Base-by-base conservation (phyloP, 2,797 vertebrate species). In the Gobionotothen gibberifrons region DNA sequence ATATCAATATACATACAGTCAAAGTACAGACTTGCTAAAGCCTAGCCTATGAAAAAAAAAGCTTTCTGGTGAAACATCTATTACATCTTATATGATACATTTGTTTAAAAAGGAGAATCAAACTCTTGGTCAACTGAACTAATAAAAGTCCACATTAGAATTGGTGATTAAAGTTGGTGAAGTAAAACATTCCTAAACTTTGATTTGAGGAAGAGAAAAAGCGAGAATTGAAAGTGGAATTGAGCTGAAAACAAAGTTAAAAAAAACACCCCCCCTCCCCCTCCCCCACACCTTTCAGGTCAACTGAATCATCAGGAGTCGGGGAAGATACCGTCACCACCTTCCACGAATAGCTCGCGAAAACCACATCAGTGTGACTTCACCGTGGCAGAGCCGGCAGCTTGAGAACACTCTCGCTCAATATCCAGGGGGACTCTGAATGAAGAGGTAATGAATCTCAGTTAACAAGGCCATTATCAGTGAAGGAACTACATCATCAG, bases 391-490 rank as follows among this genome's bases (percentile, higher is more conserved):
- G 74, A 69, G 39, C 40, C 68, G 40, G 81, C 26, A 69, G 75
- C 82, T 84, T 68, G 74, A 88, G 72, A 86, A 85, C 78, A 36
- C 79, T 81, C 66, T 78, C 65, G 60, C 78, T 86, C 81, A 72
- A 89, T 86, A 88, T 88, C 84, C 88, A 83, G 66, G 85, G 78
- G 76, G 86, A 88, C 82, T 87, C 64, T 82, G 79, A 83, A 73
- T 85, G 83, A 87, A 80, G 78, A 82, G 79, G 85, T 86, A 85
- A 90, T 90, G 83, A 90, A 89, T 91, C 88, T 91, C 79, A 83
- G 86, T 89, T 93, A 91, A 90, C 91, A 93, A 92, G 85, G 87
- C 85, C 80, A 89, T 92, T 91, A 89, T 88, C 81, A 63, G 85
- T 39, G 66, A 82, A 73, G 79, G 75, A 87, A 83, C 85, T 84